Conservation (phyloP, 2,797 vertebrate species). For the Arrhamphus sclerolepis region DNA sequence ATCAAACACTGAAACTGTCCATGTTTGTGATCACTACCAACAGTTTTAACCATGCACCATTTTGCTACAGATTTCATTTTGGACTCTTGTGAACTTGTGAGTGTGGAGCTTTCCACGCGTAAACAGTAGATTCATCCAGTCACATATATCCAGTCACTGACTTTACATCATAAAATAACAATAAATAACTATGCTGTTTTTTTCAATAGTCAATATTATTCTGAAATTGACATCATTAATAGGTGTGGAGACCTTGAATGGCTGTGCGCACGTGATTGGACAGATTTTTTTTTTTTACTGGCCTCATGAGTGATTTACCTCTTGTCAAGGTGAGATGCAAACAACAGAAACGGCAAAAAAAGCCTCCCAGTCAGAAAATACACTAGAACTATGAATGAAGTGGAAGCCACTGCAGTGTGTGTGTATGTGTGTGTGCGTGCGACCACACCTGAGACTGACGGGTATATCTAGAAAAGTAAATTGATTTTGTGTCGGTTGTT, state of each 20-base stretch:
- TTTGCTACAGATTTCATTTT: too few species aligned
- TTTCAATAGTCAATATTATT: slow-evolving; percentile 1
- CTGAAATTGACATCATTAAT: not conserved
- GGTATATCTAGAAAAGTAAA: slow-evolving; percentile 53
- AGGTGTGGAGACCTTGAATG: slow-evolving; percentile 10
- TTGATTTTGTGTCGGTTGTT: slow-evolving; percentile 47
- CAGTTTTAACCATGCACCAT: not conserved
- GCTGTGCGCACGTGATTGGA: slow-evolving; percentile 1
- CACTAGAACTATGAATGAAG: slow-evolving; percentile 33
- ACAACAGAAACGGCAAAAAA: not conserved
- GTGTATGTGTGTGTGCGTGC: slow-evolving; percentile 7
- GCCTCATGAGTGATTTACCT: slow-evolving; percentile 17
- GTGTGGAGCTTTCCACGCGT: too few species aligned
- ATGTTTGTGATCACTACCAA: not conserved
- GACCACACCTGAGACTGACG: slow-evolving; percentile 28
- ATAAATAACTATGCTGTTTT: too few species aligned
- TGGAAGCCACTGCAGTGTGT: slow-evolving; percentile 34
- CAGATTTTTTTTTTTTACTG: slow-evolving; percentile 18
- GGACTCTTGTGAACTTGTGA: too few species aligned
- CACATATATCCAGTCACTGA: too few species aligned
- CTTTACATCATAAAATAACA: too few species aligned
- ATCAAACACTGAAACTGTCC: not conserved
- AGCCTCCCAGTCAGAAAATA: not conserved
- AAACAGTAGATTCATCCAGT: too few species aligned
- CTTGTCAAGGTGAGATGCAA: slow-evolving; percentile 7